Base-by-base conservation (phyloP, 1,140 invertebrate species). In the Drosophila ogumai region DNA sequence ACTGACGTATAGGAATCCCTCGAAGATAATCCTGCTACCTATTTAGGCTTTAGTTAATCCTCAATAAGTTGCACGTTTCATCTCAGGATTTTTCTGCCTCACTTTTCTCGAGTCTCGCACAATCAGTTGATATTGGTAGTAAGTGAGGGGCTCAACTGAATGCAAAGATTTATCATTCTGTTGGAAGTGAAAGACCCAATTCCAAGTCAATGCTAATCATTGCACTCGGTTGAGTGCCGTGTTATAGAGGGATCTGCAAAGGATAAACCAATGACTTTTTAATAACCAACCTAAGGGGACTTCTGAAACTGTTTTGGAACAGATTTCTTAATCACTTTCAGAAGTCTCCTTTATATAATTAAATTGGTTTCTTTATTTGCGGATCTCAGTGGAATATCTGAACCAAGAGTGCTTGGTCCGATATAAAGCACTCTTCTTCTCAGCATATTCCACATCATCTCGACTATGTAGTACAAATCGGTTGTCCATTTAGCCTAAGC, bases 401-500 rank as follows among this genome's bases (percentile, higher is more conserved):
- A 58, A 31, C 55, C 38, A 61, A 81, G 69, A 73, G 8, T 74
- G 73, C 73, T 65, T 22, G 4, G 7, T 34, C 38, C 3, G 2
- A 65, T 9, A n/a, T 17, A n/a, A 15, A 49, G 44, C 44, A 59
- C 19, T 72, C 38, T 59, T 47, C 0, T 17, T 22, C 28, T 34
- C 28, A 58, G 34, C 9, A 72, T 76, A 75, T 57, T 65, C 40
- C 49, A 9, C 28, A 77, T 17, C 55, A 56, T 43, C 40, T 61
- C 52, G 38, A 58, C 28, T 71, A 43, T 68, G 46, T 64, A 82
- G 57, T 82, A 84, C 63, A 49, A 57, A 55, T 73, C 73, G 73
- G 67, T 85, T 81, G 81, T 84, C 77, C 78, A 74, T 75, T 52
- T 69, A 84, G 38, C 64, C 34, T 82, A 64, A 75, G 72, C 79